These are phyloP conservation scores for Rhinoraja longicauda DNA, from an alignment of 2,797 vertebrate species.

Conservation along the genomic window DNA sequence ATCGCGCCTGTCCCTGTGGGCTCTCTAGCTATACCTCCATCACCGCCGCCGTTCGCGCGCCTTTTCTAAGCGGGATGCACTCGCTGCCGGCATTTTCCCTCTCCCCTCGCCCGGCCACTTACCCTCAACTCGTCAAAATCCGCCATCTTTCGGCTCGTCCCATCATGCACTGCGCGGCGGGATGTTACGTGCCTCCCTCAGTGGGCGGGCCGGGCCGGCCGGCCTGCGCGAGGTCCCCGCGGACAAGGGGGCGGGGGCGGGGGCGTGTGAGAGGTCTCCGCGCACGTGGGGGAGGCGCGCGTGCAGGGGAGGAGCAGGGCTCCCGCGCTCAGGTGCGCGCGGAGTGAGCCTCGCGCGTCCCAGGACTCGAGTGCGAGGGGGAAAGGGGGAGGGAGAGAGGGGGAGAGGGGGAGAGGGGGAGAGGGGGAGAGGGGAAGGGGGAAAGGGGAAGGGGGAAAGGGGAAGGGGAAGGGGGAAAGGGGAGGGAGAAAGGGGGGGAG, in stretches of 20 bases:
- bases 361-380: too few relatives aligned
- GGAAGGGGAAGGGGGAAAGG: not conserved
- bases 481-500: not conserved
- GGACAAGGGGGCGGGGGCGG: not conserved
- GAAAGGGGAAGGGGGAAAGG: not conserved
- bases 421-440: too few relatives aligned
- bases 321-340: too few relatives aligned
- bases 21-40: not conserved
- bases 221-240: not conserved
- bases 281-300: not conserved
- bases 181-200: constrained; percentile 41
- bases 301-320: not conserved
- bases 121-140: constrained; percentile 76
- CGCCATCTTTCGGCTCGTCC: constrained; percentile 79
- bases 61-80: not conserved
- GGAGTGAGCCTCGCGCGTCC: not conserved
- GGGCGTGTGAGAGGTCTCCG: not conserved
- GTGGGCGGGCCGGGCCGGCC: constrained; percentile 46
- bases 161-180: constrained; percentile 49
- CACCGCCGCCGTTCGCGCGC: not conserved
- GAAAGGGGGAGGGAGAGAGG: not conserved
- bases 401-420: not conserved
- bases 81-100: too few relatives aligned
- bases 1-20: not conserved
- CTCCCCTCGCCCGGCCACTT: constrained; percentile 48